Evolutionary conservation across 2,113 vertebrate genomes (phyloP).

Genomic region (Synchiropus splendidus): DNA sequence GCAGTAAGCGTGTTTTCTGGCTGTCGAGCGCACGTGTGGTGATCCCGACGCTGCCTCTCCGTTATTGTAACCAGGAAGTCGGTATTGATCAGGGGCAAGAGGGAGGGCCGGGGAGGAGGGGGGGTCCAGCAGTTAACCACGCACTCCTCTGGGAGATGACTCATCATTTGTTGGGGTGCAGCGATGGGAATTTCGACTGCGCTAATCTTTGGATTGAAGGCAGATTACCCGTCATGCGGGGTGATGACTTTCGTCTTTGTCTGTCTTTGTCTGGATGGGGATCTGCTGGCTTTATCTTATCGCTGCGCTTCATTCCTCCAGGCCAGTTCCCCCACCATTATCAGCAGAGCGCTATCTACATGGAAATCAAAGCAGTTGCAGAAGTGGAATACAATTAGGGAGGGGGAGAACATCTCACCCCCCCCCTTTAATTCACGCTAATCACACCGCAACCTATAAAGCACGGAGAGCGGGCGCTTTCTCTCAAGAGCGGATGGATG

Average conservation of each 20-base stretch:
- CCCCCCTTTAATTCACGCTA: slow-evolving; percentile 22
- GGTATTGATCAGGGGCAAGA: slow-evolving; percentile 46
- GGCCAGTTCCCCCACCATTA: slow-evolving; percentile 34
- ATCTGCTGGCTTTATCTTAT: slow-evolving; percentile 50
- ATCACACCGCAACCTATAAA: slow-evolving; percentile 16
- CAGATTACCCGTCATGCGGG: slow-evolving; percentile 52
- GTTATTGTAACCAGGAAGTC: slow-evolving; percentile 15
- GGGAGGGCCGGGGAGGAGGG: no score
- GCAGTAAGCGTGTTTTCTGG: no score
- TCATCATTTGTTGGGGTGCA: slow-evolving; percentile 28
- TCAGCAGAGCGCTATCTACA: slow-evolving; percentile 45
- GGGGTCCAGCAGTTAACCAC: slow-evolving; percentile 19
- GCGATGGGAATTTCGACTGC: slow-evolving; percentile 32
- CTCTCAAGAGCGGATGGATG: slow-evolving; percentile 6
- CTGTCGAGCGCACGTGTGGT: no score
- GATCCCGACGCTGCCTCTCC: not conserved
- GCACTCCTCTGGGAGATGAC: slow-evolving; percentile 36
- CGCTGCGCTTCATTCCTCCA: slow-evolving; percentile 42
- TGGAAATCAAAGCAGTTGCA: slow-evolving; percentile 56
- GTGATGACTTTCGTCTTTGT: slow-evolving; percentile 45
- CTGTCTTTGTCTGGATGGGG: slow-evolving; percentile 37
- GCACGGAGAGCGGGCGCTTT: slow-evolving; percentile 2
- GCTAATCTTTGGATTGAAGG: slow-evolving; percentile 49
- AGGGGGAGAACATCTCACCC: slow-evolving; percentile 18
- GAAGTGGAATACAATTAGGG: slow-evolving; percentile 44